Evolutionary conservation across 2,888 invertebrate genomes (phyloP).

Genomic region (Cynaeus angustus): DNA sequence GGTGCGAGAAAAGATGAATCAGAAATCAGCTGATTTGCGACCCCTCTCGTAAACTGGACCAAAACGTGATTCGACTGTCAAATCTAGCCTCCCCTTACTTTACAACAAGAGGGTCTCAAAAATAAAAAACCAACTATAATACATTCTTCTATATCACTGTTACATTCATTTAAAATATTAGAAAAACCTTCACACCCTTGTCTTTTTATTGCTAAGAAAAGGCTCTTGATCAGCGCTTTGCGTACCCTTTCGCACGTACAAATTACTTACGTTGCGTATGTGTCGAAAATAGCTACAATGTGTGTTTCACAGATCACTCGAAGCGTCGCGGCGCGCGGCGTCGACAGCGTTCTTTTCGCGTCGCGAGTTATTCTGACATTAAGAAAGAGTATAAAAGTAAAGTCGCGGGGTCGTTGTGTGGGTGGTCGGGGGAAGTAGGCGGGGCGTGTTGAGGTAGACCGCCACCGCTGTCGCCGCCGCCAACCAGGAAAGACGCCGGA

Average conservation of each 20-base stretch:
- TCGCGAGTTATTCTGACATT: constrained; percentile 71
- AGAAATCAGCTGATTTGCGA: constrained; percentile 67
- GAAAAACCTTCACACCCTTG: too few relatives aligned
- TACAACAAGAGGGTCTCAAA: constrained; percentile 47
- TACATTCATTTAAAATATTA: not conserved
- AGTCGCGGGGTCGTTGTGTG: constrained; percentile 65
- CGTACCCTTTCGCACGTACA: constrained; percentile 3
- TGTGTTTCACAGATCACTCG: constrained; percentile 34
- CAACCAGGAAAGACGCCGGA: constrained; percentile 74
- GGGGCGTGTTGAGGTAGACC: constrained; percentile 74
- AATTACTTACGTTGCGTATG: constrained; percentile 23
- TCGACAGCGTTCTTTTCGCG: constrained; percentile 68
- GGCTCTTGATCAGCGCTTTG: constrained; percentile 1
- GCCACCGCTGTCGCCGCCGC: constrained; percentile 72
- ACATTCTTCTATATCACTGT: constrained; percentile 48
- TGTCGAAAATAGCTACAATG: constrained; percentile 5
- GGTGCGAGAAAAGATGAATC: constrained; percentile 48
- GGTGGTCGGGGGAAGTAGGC: constrained; percentile 67
- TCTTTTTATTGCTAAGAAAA: not conserved
- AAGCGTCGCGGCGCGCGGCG: constrained; percentile 14
- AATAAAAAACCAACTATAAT: constrained; percentile 64
- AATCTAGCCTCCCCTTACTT: constrained; percentile 54
- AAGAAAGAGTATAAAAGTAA: constrained; percentile 71
- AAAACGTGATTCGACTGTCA: constrained; percentile 68
- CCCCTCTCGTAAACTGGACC: constrained; percentile 66